phyloP scores from a whole-genome alignment of 2,888 invertebrate genomes.

The Eurytoma californica region DNA sequence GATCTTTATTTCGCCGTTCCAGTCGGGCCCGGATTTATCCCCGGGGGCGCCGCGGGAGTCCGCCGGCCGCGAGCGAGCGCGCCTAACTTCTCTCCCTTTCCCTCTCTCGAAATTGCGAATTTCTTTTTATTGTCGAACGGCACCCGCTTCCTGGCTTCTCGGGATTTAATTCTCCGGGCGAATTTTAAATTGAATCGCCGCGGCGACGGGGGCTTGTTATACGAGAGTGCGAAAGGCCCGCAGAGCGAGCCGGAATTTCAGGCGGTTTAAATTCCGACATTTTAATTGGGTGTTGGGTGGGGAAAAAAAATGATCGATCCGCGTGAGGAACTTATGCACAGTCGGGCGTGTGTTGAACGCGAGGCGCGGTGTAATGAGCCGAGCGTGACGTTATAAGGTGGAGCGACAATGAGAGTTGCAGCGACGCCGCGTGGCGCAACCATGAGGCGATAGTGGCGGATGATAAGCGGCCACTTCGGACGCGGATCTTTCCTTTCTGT shows the following conservation, averaged over 20 bases:
- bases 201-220: not conserved
- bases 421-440: slow-evolving; percentile 25
- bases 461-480: slow-evolving; percentile 24
- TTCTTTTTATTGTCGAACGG: slow-evolving; percentile 8
- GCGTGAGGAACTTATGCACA: not conserved
- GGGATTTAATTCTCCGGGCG: slow-evolving; percentile 4
- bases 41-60: slow-evolving; percentile 40
- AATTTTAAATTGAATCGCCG: not conserved
- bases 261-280: not conserved
- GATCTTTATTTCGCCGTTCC: slow-evolving; percentile 67
- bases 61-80: no score
- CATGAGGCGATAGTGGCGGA: slow-evolving; percentile 5
- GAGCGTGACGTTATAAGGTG: slow-evolving; percentile 17
- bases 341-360: slow-evolving; percentile 5
- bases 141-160: not conserved
- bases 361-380: slow-evolving; percentile 36
- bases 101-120: not conserved
- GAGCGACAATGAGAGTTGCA: not conserved
- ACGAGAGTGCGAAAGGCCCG: not conserved
- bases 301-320: not conserved
- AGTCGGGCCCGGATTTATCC: slow-evolving; percentile 32
- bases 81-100: not conserved
- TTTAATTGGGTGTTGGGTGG: not conserved
- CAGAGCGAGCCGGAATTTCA: no score
- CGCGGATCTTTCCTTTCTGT: not conserved